These are phyloP conservation scores for Pseudopodoces humilis DNA, from an alignment of 2,113 vertebrate species.

Conservation along the genomic window DNA sequence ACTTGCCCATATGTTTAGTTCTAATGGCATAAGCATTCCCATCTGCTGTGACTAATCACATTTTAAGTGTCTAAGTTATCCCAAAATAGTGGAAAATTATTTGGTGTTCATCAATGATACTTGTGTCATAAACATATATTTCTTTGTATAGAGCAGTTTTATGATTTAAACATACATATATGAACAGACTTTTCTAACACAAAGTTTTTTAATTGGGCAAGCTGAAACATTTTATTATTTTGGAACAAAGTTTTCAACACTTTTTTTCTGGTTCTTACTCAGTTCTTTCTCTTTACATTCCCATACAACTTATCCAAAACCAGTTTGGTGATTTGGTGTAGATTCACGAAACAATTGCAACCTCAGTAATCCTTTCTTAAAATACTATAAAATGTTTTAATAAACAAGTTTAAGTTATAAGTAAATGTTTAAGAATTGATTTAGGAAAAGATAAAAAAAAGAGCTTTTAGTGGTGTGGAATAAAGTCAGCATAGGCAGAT, in stretches of 20 bases:
- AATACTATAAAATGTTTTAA: background rate
- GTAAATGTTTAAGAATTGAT: background rate
- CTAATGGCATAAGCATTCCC: conserved; percentile 33
- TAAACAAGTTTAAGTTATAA: background rate
- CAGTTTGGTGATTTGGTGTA: background rate
- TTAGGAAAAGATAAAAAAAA: background rate
- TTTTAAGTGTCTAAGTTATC: background rate
- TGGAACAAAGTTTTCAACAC: background rate
- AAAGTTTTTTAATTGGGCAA: background rate
- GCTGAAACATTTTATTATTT: background rate
- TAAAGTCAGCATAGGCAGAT: background rate
- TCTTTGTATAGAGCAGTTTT: background rate
- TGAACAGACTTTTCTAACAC: background rate
- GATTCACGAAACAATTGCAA: background rate
- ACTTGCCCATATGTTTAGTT: conserved; percentile 30
- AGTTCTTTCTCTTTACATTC: background rate
- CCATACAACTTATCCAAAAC: background rate
- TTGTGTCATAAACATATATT: background rate
- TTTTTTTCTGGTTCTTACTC: background rate
- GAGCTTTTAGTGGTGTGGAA: background rate
- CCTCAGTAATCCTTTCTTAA: background rate
- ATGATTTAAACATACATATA: background rate
- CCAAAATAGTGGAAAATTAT: background rate
- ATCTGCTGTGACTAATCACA: conserved; percentile 34
- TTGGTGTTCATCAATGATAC: background rate